Evolutionary conservation across 2,797 vertebrate genomes (phyloP).

Genomic region (Anniella stebbinsi): DNA sequence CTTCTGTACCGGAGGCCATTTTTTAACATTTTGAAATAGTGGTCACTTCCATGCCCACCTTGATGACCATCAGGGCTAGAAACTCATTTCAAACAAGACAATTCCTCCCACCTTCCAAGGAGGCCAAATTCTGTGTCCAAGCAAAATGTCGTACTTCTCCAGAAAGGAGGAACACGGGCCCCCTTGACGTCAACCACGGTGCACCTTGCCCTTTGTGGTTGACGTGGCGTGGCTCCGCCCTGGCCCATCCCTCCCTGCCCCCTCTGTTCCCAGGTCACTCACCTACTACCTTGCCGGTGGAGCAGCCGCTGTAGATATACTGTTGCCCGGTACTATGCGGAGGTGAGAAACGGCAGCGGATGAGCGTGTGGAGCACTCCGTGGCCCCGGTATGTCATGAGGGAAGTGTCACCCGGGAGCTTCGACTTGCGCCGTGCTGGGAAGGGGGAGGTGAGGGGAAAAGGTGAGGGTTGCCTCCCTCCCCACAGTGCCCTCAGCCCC

Average conservation of each 20-base stretch:
- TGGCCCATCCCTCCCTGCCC: accelerated
- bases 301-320: conserved; percentile 93
- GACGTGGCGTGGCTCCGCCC: too few species aligned
- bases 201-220: neutral
- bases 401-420: conserved; percentile 90
- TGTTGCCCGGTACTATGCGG: conserved; percentile 90
- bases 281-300: conserved; percentile 91
- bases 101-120: too few species aligned
- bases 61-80: neutral
- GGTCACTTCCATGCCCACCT: neutral
- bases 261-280: conserved; percentile 61
- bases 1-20: neutral
- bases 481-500: accelerated
- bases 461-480: neutral
- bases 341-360: conserved; percentile 92
- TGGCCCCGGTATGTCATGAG: conserved; percentile 95
- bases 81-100: neutral
- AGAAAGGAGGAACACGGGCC: neutral
- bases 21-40: too few species aligned
- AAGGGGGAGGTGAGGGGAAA: neutral
- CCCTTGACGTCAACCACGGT: neutral
- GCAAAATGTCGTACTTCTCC: neutral
- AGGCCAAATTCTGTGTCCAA: neutral
- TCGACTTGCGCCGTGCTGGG: conserved; percentile 88
- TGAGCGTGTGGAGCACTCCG: conserved; percentile 91